Percentiles rank a stretch among this genome's conserved stretches.
Conservation (phyloP, 2,113 vertebrate species). For the Paralichthys olivaceus region DNA sequence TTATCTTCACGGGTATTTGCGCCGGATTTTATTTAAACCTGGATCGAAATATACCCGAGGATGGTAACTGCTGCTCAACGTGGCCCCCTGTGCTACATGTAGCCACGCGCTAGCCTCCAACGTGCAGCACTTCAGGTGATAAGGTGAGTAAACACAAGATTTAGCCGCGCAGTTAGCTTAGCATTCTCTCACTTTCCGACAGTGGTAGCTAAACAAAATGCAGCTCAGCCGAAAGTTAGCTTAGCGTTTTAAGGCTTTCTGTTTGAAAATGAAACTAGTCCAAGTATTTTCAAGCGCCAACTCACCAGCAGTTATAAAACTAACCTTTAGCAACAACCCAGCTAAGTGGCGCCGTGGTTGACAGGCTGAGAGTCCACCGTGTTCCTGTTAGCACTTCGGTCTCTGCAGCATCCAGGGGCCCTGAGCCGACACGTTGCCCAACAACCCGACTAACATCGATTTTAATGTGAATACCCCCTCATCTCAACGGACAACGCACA, state of each 20-base stretch:
- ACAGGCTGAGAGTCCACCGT: neutral
- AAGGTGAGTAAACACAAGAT: no score
- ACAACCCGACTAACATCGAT: no score
- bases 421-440: no score
- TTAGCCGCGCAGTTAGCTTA: slow-evolving; percentile 41
- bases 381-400: neutral
- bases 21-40: no score
- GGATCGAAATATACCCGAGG: neutral
- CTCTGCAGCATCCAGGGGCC: neutral
- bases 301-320: neutral
- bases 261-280: no score
- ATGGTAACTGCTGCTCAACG: no score
- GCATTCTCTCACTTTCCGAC: neutral
- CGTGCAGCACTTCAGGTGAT: neutral
- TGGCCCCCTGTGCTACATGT: no score
- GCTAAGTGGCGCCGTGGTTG: no score
- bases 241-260: neutral
- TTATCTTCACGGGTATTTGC: no score
- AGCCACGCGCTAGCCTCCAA: neutral
- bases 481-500: no score
- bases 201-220: neutral
- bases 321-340: neutral
- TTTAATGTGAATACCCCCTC: no score
- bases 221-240: slow-evolving; percentile 4
- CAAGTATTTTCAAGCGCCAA: neutral